A percentile compares a stretch with the other conserved stretches of the same genome.
Evolutionary conservation across 23 tunicate species (phyloP).

Genomic region (Aplidium turbinatum): DNA sequence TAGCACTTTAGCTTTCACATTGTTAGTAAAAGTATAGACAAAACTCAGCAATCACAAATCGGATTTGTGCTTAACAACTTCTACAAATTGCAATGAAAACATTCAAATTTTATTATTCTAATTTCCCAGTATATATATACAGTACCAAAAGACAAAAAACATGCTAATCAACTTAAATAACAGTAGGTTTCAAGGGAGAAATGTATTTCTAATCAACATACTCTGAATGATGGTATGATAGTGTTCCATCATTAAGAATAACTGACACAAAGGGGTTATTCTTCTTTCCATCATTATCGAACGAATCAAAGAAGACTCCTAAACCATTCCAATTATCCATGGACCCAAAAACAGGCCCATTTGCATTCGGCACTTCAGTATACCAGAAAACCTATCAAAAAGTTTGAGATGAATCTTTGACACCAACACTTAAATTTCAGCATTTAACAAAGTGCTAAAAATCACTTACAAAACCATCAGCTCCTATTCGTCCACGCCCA

Average conservation of each 20-base stretch:
- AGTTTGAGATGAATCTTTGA: too few relatives aligned
- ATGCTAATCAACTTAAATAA: neutral
- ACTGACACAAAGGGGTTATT: conserved; percentile 72
- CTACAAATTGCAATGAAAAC: too few relatives aligned
- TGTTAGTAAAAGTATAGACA: too few relatives aligned
- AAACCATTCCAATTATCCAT: conserved; percentile 81
- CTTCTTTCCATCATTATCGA: conserved; percentile 70
- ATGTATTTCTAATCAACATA: conserved; percentile 1
- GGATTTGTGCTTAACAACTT: too few relatives aligned
- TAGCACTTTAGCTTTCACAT: too few relatives aligned
- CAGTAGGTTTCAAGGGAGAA: neutral
- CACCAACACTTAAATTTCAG: too few relatives aligned
- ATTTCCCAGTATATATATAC: too few relatives aligned
- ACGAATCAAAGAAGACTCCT: conserved; percentile 91
- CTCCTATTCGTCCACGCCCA: conserved; percentile 88
- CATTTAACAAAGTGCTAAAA: neutral
- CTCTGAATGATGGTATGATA: conserved; percentile 60
- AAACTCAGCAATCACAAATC: too few relatives aligned
- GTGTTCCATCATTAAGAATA: conserved; percentile 75
- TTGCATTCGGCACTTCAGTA: conserved; percentile 37
- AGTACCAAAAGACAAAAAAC: too few relatives aligned
- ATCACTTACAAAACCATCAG: conserved; percentile 86
- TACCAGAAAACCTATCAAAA: conserved; percentile 93
- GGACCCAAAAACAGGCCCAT: conserved; percentile 87
- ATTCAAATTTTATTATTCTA: too few relatives aligned